Evolutionary conservation across 92 coral and sea anemone species (phyloP), one percentile per base, ranked within the genome.

Genomic region (Heteractis magnifica): DNA sequence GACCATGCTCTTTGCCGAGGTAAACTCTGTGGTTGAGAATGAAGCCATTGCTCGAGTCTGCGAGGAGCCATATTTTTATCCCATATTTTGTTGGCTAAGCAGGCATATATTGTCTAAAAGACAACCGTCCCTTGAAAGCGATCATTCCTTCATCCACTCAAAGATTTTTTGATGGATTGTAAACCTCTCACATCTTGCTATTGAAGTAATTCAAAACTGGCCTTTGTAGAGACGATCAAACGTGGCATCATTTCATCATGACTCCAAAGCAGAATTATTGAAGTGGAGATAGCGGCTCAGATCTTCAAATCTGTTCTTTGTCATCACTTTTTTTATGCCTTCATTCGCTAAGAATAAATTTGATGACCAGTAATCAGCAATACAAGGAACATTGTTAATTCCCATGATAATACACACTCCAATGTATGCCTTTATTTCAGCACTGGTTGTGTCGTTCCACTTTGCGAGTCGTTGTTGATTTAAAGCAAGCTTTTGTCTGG

Each of bases 81-180:
- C 83, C 82, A 68, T 85, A 65, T 16, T 72, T 82, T 0, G 86
- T 83, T 8, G 88, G 83, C 58, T 84, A 78, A 4, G 77, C 78
- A 19, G 88, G 88, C 72, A 85, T 80, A 79, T 83, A 77, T 16
- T 87, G 90, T 20, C 74, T 11, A 52, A 78, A 84, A 6, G 56
- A n/a, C 51, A 86, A 83, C 48, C 85, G 64, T 11, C 87, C 87
- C 51, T 81, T 83, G 20, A 83, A 82, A 7, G 82, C 81, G 26
- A 88, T 76, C 88, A 88, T 88, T 80, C 88, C 88, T 72, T 88
- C 82, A 10, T 82, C 77, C 18, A 81, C 56, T 0, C 48, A 44
- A n/a, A 71, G 8, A 48, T 60, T 12, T 16, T 4, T 60, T 1
- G 68, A 11, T 60, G 68, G 68, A 6, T 12, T 5, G 19, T 60